A percentile compares a stretch with the other conserved stretches of the same genome.
phyloP scores from a whole-genome alignment of 1,140 invertebrate genomes.

The Euwallacea similis region DNA sequence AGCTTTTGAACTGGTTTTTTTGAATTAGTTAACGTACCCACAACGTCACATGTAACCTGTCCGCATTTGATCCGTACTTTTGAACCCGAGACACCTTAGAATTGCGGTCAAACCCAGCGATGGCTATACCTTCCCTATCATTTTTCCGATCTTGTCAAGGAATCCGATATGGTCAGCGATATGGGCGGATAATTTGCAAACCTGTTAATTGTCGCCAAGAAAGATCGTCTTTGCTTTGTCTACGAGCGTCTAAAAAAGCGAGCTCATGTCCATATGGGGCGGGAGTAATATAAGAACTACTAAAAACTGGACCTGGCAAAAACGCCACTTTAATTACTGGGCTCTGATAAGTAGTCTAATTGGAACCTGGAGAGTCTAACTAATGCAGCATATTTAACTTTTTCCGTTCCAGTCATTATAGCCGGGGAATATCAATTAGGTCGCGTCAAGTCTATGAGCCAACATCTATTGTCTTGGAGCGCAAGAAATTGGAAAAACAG shows the following conservation, averaged over 20 bases:
- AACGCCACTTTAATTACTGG: background rate
- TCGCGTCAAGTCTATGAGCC: no score
- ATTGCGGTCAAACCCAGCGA: conserved; percentile 23
- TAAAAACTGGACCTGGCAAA: conserved; percentile 3
- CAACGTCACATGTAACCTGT: conserved; percentile 6
- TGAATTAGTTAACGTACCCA: conserved; percentile 2
- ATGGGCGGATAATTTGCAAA: conserved; percentile 15
- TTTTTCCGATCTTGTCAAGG: conserved; percentile 11
- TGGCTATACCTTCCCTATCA: conserved; percentile 15
- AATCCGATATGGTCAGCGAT: conserved; percentile 19
- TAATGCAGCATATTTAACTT: background rate
- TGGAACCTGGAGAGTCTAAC: conserved; percentile 3
- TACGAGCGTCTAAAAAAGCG: background rate
- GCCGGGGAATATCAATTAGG: background rate
- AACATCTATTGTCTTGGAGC: no score
- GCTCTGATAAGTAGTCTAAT: conserved; percentile 1
- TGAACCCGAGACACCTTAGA: conserved; percentile 19
- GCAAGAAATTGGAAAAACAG: conserved; percentile 13
- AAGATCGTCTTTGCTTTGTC: background rate
- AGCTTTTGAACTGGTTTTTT: conserved; percentile 7
- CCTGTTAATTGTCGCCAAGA: background rate
- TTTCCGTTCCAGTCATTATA: background rate
- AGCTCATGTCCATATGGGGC: background rate
- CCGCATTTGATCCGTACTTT: conserved; percentile 13
- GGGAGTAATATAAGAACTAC: background rate